A percentile compares a stretch with the other conserved stretches of the same genome.
Evolutionary conservation across 2,797 vertebrate species (phyloP).

Genomic region (Nyctibius grandis): DNA sequence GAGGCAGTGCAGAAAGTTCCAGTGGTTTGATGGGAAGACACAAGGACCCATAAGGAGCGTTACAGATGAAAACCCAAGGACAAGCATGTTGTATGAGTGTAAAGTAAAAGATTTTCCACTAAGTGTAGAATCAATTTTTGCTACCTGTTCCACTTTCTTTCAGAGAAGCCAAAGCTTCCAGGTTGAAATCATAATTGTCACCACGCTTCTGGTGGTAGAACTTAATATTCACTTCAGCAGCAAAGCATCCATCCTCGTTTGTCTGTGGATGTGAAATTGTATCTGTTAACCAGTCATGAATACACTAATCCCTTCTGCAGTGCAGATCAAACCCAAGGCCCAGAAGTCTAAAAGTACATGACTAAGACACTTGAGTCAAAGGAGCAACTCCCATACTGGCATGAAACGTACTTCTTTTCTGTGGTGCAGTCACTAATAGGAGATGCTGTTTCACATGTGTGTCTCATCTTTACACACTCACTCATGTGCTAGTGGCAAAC

Average conservation of each 20-base stretch:
- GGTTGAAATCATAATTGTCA: constrained; percentile 41
- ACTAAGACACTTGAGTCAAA: background rate
- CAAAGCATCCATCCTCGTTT: constrained; percentile 28
- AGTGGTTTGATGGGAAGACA: background rate
- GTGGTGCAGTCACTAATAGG: background rate
- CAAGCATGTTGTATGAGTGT: background rate
- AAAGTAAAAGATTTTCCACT: background rate
- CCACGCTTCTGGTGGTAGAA: constrained; percentile 11
- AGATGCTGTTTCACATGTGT: background rate
- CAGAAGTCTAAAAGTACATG: background rate
- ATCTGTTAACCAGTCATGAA: background rate
- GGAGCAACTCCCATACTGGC: background rate
- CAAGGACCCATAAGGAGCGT: background rate
- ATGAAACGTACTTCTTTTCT: background rate
- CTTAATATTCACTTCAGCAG: constrained; percentile 1
- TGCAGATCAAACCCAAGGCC: background rate
- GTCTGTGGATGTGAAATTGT: background rate
- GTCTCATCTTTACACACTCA: background rate
- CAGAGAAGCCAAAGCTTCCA: constrained; percentile 41
- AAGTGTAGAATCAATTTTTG: background rate
- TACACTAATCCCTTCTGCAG: background rate
- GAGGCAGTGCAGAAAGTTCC: background rate
- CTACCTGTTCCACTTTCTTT: constrained; percentile 62
- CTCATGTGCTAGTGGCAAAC: background rate
- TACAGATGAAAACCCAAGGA: background rate